phyloP scores from a whole-genome alignment of 92 coral and sea anemone species.

The Siderastrea siderea region DNA sequence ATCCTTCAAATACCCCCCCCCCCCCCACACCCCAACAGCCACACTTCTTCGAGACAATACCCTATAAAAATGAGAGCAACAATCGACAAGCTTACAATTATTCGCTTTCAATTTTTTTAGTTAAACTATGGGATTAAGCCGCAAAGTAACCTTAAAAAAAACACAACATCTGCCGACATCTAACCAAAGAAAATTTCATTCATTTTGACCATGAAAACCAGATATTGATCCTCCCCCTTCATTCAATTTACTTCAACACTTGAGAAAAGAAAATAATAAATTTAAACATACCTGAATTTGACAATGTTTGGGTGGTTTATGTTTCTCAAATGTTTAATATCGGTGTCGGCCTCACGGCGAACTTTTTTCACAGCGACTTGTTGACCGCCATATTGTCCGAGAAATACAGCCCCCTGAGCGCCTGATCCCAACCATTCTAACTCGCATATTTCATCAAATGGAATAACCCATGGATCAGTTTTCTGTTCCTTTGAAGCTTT shows the following conservation, averaged over 20 bases:
- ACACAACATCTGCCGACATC: too few relatives aligned
- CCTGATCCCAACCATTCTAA: slow-evolving; percentile 93
- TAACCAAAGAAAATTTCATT: neutral
- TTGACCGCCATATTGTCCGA: slow-evolving; percentile 78
- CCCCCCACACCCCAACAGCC: too few relatives aligned
- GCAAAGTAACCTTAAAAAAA: too few relatives aligned
- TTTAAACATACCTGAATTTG: slow-evolving; percentile 77
- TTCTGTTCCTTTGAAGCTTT: slow-evolving; percentile 82
- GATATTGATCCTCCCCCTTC: neutral
- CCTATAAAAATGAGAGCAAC: too few relatives aligned
- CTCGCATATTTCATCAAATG: slow-evolving; percentile 87
- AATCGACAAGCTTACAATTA: too few relatives aligned
- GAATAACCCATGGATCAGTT: slow-evolving; percentile 80
- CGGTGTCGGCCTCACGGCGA: slow-evolving; percentile 88
- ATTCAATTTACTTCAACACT: neutral
- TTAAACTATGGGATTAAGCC: too few relatives aligned
- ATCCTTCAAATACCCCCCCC: too few relatives aligned
- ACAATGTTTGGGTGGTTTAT: slow-evolving; percentile 87
- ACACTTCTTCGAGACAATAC: too few relatives aligned
- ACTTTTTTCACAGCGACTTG: slow-evolving; percentile 95
- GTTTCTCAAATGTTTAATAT: slow-evolving; percentile 81
- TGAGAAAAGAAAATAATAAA: neutral
- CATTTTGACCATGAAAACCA: neutral
- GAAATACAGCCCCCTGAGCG: slow-evolving; percentile 92
- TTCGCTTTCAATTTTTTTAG: too few relatives aligned